phyloP scores from a whole-genome alignment of 30 jellyfish, hydroid and myxozoan genomes.

The Mastigias papua region DNA sequence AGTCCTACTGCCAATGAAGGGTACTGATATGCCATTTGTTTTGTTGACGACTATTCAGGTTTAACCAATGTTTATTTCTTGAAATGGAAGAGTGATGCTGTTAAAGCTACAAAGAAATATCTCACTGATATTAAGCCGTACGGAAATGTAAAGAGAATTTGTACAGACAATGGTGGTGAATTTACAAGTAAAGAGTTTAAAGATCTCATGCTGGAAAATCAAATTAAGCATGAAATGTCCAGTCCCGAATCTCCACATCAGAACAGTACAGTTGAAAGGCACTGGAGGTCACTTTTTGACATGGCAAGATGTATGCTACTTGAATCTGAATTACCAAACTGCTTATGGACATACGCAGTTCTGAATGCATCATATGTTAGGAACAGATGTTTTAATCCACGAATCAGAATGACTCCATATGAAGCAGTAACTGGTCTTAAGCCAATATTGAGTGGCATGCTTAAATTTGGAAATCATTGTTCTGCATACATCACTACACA shows the following conservation, averaged over 20 bases:
- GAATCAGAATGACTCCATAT: slow-evolving; percentile 42
- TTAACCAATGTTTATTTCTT: background rate
- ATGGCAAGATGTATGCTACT: slow-evolving; percentile 66
- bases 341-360: slow-evolving; percentile 83
- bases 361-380: slow-evolving; percentile 75
- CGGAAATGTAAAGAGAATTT: slow-evolving; percentile 63
- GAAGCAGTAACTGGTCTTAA: slow-evolving; percentile 67
- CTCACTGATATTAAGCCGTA: slow-evolving; percentile 66
- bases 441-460: slow-evolving; percentile 17
- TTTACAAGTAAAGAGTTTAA: slow-evolving; percentile 40
- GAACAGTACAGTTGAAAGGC: slow-evolving; percentile 69
- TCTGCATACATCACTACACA: slow-evolving; percentile 44
- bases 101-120: slow-evolving; percentile 46
- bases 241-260: slow-evolving; percentile 76
- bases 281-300: slow-evolving; percentile 54
- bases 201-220: slow-evolving; percentile 15
- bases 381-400: slow-evolving; percentile 36
- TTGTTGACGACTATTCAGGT: slow-evolving; percentile 15
- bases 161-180: slow-evolving; percentile 67
- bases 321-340: slow-evolving; percentile 78
- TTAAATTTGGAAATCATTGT: slow-evolving; percentile 56
- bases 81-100: slow-evolving; percentile 8
- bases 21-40: slow-evolving; percentile 24
- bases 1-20: slow-evolving; percentile 28
- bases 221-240: slow-evolving; percentile 44